Conservation (phyloP, 2,797 vertebrate species). For the Pogonophryne albipinna region DNA sequence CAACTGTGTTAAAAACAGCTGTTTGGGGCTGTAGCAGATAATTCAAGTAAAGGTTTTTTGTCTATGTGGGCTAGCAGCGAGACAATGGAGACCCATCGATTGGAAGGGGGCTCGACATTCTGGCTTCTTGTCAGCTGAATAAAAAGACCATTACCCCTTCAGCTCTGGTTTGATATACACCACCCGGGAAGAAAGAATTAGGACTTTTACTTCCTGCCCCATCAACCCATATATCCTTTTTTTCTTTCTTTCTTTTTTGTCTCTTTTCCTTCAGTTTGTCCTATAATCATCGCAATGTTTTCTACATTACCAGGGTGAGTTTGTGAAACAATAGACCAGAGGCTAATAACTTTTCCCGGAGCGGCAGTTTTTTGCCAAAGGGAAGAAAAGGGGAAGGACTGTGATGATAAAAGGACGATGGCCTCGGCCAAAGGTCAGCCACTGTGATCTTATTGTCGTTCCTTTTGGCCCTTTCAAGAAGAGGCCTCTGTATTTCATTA, state of each 20-base stretch:
- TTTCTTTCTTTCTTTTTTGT: slow-evolving; percentile 67
- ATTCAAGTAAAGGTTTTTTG: slow-evolving; percentile 85
- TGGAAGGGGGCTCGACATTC: slow-evolving; percentile 85
- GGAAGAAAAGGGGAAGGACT: slow-evolving; percentile 81
- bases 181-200: slow-evolving; percentile 82
- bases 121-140: slow-evolving; percentile 88
- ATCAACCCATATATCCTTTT: slow-evolving; percentile 77
- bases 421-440: slow-evolving; percentile 88
- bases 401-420: slow-evolving; percentile 87
- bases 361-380: slow-evolving; percentile 81
- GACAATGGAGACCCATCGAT: slow-evolving; percentile 90
- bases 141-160: slow-evolving; percentile 90
- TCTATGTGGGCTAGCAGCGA: slow-evolving; percentile 80
- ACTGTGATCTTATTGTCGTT: slow-evolving; percentile 89
- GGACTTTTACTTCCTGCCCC: slow-evolving; percentile 81
- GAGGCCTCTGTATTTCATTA: slow-evolving; percentile 87
- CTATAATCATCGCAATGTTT: slow-evolving; percentile 89
- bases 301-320: slow-evolving; percentile 81
- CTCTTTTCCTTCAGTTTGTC: slow-evolving; percentile 70
- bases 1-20: slow-evolving; percentile 87
- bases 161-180: slow-evolving; percentile 85
- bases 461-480: slow-evolving; percentile 82
- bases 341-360: slow-evolving; percentile 85
- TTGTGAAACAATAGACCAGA: slow-evolving; percentile 87
- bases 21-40: slow-evolving; percentile 88